Base-by-base conservation (phyloP, 2,888 invertebrate genomes). In the Beris chalybata region DNA sequence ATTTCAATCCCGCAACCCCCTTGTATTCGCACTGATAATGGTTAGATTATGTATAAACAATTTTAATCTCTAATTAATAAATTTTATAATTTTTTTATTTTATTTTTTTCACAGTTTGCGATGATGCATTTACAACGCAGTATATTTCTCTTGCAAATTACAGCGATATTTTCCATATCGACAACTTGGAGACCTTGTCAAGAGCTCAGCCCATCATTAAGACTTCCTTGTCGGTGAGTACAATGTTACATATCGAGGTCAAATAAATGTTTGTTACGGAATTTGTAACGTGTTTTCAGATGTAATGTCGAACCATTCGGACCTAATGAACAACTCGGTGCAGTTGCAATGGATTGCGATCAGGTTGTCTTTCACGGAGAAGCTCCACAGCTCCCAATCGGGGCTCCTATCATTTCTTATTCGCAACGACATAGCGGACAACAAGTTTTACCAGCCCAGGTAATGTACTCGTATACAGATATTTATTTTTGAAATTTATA, bases 261-360 rank as follows among this genome's bases (percentile, higher is more conserved):
- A 12, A 50, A 13, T 32, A 22, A 11, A 15, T 31, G 50, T 50
- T 15, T 30, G 11, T 30, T 5, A 31, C 22, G 29, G 9, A 53
- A 53, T 53, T 13, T 12, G 15, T 11, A 47, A 6, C 5, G n/a
- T 5, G n/a, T 47, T 47, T 47, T 47, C 71, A 86, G 86, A 68
- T 86, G 86, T 75, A 78, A 79, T 74, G 77, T 81, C 67, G 81
- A 81, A 72, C 76, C 83, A 64, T 79, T 79, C 71, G 83, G 83
- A 13, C 81, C 85, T 30, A 80, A 81, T 53, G 85, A 84, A 70
- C 80, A 82, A 66, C 77, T 80, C 47, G 78, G 79, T 55, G 80
- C 86, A 65, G 87, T 93, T 71, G 82, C 86, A 72, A 87, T 93
- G 85, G 87, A 94, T 79, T 95, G 95, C 78, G 93, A 95, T 82